Conservation (phyloP, 2,113 vertebrate genomes). For the Promerops cafer region DNA sequence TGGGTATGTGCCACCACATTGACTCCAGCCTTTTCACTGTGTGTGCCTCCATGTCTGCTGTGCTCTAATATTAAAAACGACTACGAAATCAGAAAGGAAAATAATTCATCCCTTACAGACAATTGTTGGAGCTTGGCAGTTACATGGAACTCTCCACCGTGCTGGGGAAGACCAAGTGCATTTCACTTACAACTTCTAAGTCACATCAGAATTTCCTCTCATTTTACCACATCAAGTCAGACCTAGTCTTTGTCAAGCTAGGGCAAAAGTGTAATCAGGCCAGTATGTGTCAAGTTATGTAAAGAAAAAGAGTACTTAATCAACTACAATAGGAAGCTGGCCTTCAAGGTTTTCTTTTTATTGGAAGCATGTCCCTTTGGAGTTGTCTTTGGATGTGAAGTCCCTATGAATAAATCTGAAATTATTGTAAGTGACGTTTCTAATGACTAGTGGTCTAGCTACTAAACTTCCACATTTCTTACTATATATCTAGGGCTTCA, state of each 20-base stretch:
- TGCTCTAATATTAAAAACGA: background rate
- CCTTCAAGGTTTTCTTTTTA: background rate
- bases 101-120: background rate
- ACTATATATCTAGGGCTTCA: background rate
- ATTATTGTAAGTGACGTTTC: background rate
- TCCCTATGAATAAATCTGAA: background rate
- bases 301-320: background rate
- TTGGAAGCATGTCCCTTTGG: background rate
- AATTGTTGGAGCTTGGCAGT: background rate
- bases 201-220: background rate
- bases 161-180: background rate
- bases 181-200: background rate
- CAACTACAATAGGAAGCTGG: constrained; percentile 1
- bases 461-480: background rate
- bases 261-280: background rate
- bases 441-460: background rate
- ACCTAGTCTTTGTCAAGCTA: background rate
- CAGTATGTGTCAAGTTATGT: constrained; percentile 3
- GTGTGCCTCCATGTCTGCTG: background rate
- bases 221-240: constrained; percentile 15
- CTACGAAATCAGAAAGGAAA: background rate
- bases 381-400: background rate
- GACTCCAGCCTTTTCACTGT: fast-evolving
- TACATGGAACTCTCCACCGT: background rate
- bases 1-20: fast-evolving